Evolutionary conservation across 2,113 vertebrate species (phyloP).

Genomic region (Dinomys branickii): DNA sequence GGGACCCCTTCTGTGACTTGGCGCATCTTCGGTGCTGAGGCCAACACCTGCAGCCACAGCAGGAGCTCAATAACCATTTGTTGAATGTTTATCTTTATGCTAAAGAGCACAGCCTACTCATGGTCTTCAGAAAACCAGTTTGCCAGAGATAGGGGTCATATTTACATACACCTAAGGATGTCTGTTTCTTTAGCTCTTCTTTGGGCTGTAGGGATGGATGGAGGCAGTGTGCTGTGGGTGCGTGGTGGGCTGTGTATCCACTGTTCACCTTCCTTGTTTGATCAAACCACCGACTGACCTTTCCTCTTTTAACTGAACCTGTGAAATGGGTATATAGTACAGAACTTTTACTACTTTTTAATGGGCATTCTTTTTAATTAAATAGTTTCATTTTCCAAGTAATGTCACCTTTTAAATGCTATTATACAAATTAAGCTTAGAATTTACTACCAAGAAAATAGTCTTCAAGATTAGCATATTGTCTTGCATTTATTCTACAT

Average conservation of each 20-base stretch:
- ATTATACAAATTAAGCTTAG: conserved; percentile 57
- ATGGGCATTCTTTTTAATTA: not conserved
- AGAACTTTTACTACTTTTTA: conserved; percentile 45
- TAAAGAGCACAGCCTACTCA: not conserved
- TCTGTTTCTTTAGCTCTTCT: conserved; percentile 40
- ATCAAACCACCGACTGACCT: not conserved
- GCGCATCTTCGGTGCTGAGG: not conserved
- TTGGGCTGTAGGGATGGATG: conserved; percentile 28
- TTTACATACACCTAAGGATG: not conserved
- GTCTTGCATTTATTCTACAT: conserved; percentile 63
- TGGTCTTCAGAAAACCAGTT: not conserved
- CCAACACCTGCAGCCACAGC: not conserved
- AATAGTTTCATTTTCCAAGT: conserved; percentile 52
- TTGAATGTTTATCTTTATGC: not conserved
- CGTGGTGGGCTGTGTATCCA: not conserved
- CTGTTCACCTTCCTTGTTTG: not conserved
- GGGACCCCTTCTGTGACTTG: not conserved
- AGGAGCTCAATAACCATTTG: not conserved
- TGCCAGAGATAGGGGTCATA: not conserved
- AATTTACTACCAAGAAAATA: conserved; percentile 35
- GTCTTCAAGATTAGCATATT: not conserved
- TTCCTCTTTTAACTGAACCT: not conserved
- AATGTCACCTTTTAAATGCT: not conserved
- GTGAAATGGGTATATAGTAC: not conserved
- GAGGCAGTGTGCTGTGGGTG: not conserved